Conservation (phyloP, 2,888 invertebrate genomes). For the Autographa gamma region DNA sequence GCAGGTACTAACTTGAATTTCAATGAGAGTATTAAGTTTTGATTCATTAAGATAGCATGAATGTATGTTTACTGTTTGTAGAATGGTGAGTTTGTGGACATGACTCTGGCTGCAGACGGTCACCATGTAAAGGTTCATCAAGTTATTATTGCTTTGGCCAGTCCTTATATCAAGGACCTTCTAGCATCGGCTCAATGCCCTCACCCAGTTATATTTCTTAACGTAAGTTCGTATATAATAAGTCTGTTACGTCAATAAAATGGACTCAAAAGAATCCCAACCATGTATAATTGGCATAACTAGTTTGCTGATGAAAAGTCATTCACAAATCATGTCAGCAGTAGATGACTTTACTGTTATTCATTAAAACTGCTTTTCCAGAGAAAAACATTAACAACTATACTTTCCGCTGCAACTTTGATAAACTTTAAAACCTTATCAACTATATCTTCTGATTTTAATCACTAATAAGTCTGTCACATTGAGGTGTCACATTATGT, state of each 20-base stretch:
- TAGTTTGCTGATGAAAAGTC: no score
- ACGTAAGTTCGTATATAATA: conserved; percentile 71
- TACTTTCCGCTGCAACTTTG: no score
- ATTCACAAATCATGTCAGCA: no score
- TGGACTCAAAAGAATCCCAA: neutral
- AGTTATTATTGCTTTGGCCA: conserved; percentile 82
- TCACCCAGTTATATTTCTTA: conserved; percentile 84
- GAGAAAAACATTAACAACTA: no score
- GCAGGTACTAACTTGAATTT: conserved; percentile 66
- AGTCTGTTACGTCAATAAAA: neutral
- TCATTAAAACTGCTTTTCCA: no score
- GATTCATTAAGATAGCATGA: neutral
- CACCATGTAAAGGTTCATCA: conserved; percentile 85
- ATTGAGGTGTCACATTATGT: no score
- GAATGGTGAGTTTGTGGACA: conserved; percentile 86
- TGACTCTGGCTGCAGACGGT: conserved; percentile 85
- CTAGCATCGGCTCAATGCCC: conserved; percentile 77
- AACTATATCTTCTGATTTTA: no score
- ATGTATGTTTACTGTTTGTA: conserved; percentile 56
- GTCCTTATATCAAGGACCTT: conserved; percentile 83
- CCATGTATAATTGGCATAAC: no score
- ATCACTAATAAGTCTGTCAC: no score
- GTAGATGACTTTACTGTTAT: no score
- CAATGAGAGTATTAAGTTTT: neutral
- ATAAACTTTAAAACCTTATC: no score